Conservation (phyloP, 2,888 invertebrate genomes). For the Blastobasis lacticolella region DNA sequence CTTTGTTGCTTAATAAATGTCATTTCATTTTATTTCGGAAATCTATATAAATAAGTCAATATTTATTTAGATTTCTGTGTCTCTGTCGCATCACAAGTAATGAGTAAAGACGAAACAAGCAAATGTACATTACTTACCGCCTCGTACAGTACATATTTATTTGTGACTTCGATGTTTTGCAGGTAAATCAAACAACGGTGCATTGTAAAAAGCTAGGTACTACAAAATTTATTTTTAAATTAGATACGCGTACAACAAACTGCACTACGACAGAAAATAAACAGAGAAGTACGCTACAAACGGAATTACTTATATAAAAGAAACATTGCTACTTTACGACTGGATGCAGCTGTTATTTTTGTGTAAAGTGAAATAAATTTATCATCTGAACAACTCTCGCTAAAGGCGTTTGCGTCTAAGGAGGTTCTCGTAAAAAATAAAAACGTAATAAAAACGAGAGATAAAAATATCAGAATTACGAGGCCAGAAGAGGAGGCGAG, state of each 20-base stretch:
- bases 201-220: background rate
- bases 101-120: too few species aligned
- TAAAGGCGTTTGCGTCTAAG: slow-evolving; percentile 21
- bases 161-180: too few species aligned
- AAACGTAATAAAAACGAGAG: slow-evolving; percentile 44
- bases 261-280: slow-evolving; percentile 1
- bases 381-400: slow-evolving; percentile 26
- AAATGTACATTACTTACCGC: too few species aligned
- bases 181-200: too few species aligned
- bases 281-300: slow-evolving; percentile 1
- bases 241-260: slow-evolving; percentile 2
- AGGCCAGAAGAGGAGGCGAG: slow-evolving; percentile 31
- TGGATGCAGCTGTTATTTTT: slow-evolving; percentile 21
- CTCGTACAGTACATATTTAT: too few species aligned
- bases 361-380: slow-evolving; percentile 26
- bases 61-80: too few species aligned
- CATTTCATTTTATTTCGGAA: too few species aligned
- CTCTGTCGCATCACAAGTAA: too few species aligned
- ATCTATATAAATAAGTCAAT: too few species aligned
- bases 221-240: slow-evolving; percentile 5
- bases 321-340: slow-evolving; percentile 16
- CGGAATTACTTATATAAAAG: slow-evolving; percentile 9
- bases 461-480: slow-evolving; percentile 56
- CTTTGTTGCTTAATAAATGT: too few species aligned
- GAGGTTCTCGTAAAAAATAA: slow-evolving; percentile 43